Base-by-base conservation (phyloP, 1,140 invertebrate genomes). In the Dufourea novaeangliae region DNA sequence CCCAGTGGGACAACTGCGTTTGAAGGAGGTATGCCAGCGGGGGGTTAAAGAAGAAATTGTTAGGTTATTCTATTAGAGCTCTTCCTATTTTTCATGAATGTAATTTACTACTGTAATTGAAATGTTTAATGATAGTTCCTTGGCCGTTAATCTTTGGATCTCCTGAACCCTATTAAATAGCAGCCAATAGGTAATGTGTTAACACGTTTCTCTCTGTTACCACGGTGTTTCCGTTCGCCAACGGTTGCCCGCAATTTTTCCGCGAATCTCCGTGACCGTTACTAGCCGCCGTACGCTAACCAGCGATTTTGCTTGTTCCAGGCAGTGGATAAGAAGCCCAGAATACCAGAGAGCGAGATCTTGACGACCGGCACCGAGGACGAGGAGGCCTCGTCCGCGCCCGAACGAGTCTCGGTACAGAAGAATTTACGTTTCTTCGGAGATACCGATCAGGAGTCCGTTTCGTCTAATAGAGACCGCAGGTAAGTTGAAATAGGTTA, bases 361-460 rank as follows among this genome's bases (percentile, higher is more conserved):
- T 78, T 91, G 72, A 92, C 90, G 61, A 91, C 94, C 66, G 82
- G 92, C 86, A 80, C 93, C 80, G 84, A 93, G 88, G 91, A 92
- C 79, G 91, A 92, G 71, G 91, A 90, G 79, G 89, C 86, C 62
- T 91, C 88, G 62, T 90, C 91, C 29, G 88, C 88, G 25, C 91
- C 91, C 34, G 91, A 92, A 82, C 84, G 91, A 71, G 86, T 87
- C 39, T 91, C 89, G 22, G 90, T 90, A 41, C 91, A 92, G 82
- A 96, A 96, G 85, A 96, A 94, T 90, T 92, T 97, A 7, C 93
- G 96, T 39, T 97, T 96, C 92, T 97, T 96, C 89, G 96, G 96
- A 1, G 96, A 97, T 88, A 96, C 96, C 1, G 96, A 97, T 87
- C 92, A 94, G 63, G 96, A 96, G 85, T 96, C 95, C 6, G 94